Base-by-base conservation (phyloP, 92 coral and sea anemone genomes). In the Siderastrea siderea region DNA sequence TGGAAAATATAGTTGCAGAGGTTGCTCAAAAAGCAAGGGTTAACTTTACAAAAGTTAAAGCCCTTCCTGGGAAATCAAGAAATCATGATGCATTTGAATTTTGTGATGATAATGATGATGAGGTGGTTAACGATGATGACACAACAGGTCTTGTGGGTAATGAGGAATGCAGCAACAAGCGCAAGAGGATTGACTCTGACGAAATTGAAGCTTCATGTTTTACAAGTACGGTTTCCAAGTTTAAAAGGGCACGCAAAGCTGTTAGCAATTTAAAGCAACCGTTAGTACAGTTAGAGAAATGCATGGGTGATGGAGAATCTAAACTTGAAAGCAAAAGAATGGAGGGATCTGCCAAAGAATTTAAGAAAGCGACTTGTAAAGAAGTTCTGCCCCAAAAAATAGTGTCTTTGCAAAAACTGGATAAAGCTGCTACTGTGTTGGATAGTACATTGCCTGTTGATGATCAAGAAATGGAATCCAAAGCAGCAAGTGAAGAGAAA, bases 181-280 rank as follows among this genome's bases (percentile, higher is more conserved):
- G 87, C 73, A 84, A 84, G 71, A 84, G 87, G 15, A 84, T 73
- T 64, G 70, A 59, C 55, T 59, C 87, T 61, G 80, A 38, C 3
- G 87, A 84, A 74, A 13, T 61, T 58, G 80, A 61, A 73, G 60
- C 48, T 3, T 48, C 68, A 38, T 51, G 80, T 49, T 45, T 57
- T 47, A 45, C 47, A 14, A 63, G 44, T 48, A 59, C 58, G 13
- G 46, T 70, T 43, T 53, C 67, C 17, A 80, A 80, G 54, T 69
- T 64, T 68, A 69, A 81, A 47, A 74, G 75, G 54, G 60, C 78
- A 49, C 84, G 78, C 65, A 89, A 73, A 10, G 91, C 79, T 58
- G 38, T 84, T 6, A 52, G 38, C n/a, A 69, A 63, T 12, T 60
- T 74, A 50, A 84, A 74, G 7, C 87, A 73, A 16, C 73, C 79